Evolutionary conservation across 2,113 vertebrate species (phyloP), one percentile per base, ranked within the genome.

Genomic region (Actenoides hombroni): DNA sequence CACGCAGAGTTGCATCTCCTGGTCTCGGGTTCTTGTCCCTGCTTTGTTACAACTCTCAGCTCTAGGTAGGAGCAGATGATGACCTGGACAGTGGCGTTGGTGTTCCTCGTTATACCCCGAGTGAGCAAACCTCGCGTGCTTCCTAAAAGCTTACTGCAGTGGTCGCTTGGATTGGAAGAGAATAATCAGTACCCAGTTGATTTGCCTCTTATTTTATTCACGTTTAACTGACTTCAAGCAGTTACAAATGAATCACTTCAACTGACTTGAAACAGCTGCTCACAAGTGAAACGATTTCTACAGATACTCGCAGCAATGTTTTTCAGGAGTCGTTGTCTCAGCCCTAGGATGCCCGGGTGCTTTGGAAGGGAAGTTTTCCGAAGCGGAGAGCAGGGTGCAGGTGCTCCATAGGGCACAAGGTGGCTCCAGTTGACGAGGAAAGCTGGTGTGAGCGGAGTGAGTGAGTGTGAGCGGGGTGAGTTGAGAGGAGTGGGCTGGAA

Each of bases 351-450:
- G 31, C 57, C 68, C 18, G 48, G 42, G 0, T 35, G 60, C 13
- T 71, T 56, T 71, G 65, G 11, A 13, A 71, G 6, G 13, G 5
- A 26, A 3, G 0, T 71, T 60, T 44, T 44, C 6, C 21, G 8
- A 0, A 3, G 19, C 0, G 16, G 78, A 11, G 5, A 29, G 25
- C 54, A 77, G 96, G 83, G 78, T 97, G 97, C 91, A 97, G 96
- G 96, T 95, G 92, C 95, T 93, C 7, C 14, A 1, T 2, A 82
- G 85, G 88, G 97, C 98, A 97, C 97, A 96, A 98, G 98, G 97
- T 98, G 98, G 98, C 98, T 97, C 97, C 81, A 97, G 97, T 96
- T 96, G 39, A 94, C 74, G 94, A 54, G 88, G 94, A 96, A 93
- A 76, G 88, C 46, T 61, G 64, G 74, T 4, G 42, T 42, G 42